phyloP scores from a whole-genome alignment of 2,113 vertebrate genomes.

The Cynopterus brachyotis region DNA sequence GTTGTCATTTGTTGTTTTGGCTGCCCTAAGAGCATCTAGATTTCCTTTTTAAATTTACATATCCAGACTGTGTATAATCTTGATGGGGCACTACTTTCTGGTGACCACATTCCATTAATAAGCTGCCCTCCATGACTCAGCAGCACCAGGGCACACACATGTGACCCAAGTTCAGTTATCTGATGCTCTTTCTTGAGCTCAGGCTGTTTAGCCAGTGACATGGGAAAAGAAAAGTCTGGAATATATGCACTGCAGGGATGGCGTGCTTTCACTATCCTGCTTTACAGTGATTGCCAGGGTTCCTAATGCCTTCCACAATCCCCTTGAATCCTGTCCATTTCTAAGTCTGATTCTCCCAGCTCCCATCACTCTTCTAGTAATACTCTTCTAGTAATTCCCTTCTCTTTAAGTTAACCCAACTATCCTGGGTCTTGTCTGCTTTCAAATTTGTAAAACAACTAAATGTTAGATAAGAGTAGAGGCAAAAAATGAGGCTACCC shows the following conservation, averaged over 20 bases:
- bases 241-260: too few species aligned
- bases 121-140: neutral
- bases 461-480: neutral
- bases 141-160: neutral
- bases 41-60: conserved; percentile 16
- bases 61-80: neutral
- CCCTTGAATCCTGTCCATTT: neutral
- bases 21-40: neutral
- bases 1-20: neutral
- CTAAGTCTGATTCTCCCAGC: neutral
- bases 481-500: neutral
- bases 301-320: neutral
- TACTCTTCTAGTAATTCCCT: neutral
- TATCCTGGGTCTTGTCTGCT: neutral
- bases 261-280: neutral
- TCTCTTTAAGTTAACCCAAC: neutral
- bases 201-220: neutral
- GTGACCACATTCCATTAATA: neutral
- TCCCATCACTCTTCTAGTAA: too few species aligned
- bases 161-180: neutral
- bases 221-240: neutral
- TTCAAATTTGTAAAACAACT: neutral
- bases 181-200: neutral
- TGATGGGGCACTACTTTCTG: neutral
- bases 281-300: neutral